Percentiles rank a stretch among this genome's conserved stretches.
Conservation (phyloP, 1,140 invertebrate genomes). For the Hesperophylax magnus region DNA sequence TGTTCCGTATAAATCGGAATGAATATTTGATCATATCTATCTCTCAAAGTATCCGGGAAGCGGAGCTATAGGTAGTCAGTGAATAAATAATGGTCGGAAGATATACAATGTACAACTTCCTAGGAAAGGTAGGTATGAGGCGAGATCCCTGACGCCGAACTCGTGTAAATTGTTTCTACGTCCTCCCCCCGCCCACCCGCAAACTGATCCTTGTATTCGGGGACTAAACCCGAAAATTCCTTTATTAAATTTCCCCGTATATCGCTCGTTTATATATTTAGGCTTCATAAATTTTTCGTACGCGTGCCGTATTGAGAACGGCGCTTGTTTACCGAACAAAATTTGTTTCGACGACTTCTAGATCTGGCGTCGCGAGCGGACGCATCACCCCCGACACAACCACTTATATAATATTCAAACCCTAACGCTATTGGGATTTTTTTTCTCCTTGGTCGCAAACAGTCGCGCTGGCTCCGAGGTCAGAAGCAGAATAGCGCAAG, state of each 20-base stretch:
- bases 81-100: constrained; percentile 50
- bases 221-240: constrained; percentile 42
- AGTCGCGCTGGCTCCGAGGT: constrained; percentile 34
- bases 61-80: constrained; percentile 36
- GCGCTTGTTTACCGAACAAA: constrained; percentile 48
- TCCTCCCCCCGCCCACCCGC: neutral
- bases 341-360: constrained; percentile 42
- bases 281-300: constrained; percentile 49
- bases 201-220: constrained; percentile 7
- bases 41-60: constrained; percentile 48
- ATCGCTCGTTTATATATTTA: constrained; percentile 47
- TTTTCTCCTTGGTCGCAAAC: constrained; percentile 36
- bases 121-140: neutral
- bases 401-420: constrained; percentile 57
- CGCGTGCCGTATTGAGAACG: constrained; percentile 51
- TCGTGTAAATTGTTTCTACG: constrained; percentile 47
- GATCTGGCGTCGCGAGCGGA: constrained; percentile 17
- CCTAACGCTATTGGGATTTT: constrained; percentile 52
- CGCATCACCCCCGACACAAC: constrained; percentile 41
- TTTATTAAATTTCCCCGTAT: constrained; percentile 53
- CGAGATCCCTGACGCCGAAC: constrained; percentile 28
- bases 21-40: constrained; percentile 57
- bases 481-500: constrained; percentile 33
- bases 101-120: neutral
- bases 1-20: constrained; percentile 58